Base-by-base conservation (phyloP, 2,113 vertebrate species). In the Gallinago media region DNA sequence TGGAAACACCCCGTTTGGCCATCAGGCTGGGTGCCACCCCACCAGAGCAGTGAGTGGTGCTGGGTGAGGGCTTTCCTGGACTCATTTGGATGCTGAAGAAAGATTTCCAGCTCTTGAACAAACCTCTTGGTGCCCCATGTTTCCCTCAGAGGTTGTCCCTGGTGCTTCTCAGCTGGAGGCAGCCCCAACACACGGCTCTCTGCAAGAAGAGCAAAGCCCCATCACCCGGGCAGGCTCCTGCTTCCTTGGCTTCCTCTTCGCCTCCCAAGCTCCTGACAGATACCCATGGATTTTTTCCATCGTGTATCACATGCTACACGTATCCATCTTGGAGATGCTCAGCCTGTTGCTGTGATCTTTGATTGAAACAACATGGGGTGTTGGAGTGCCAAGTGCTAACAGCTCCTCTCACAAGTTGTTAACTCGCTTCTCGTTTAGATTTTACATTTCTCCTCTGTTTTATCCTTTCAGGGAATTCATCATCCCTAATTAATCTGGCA, bases 401-500 rank as follows among this genome's bases (percentile, higher is more conserved):
- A 80, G 62, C n/a, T 94, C 70, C 40, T 71, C 84, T 95, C n/a
- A n/a, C 47, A 67, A 84, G 36, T 46, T 84, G 70, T 56, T 80
- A 72, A 71, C 52, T 36, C 36, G 8, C 67, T 58, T 93, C 82
- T 82, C 47, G 47, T 74, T 80, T 82, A 83, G 71, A 36, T 71
- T 83, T 94, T 72, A 21, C 49, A 73, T 76, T 87, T 81, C 34
- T 42, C 46, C n/a, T 50, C 2, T 58, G 63, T 77, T 91, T 81
- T 82, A 49, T 65, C 58, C 67, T 95, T 75, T 54, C 10, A 17
- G 15, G 56, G 54, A 88, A 86, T 93, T 91, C 95, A 55, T 91
- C 94, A 82, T 79, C 80, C 71, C 31, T 95, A 94, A 97, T 96
- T 95, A 96, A 95, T 96, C 83, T 87, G 73, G n/a, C 70, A 78